Conservation (phyloP, 2,797 vertebrate species). For the Eidolon dupreanum region DNA sequence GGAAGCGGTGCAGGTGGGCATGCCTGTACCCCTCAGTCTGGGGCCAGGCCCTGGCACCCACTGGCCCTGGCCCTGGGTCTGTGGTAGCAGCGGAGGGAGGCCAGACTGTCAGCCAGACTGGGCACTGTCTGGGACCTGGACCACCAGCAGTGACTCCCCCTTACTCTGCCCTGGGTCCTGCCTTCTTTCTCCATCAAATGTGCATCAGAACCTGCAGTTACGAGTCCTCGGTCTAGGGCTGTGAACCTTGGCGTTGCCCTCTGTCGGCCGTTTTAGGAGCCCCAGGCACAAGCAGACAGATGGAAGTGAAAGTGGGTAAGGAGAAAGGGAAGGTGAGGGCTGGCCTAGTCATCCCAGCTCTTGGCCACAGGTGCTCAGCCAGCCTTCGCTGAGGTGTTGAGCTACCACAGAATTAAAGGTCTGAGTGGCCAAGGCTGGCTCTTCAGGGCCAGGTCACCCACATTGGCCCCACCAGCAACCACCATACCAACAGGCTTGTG, state of each 20-base stretch:
- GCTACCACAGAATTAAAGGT: not conserved
- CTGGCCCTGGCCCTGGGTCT: too few relatives aligned
- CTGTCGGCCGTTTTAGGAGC: not conserved
- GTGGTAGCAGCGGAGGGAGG: not conserved
- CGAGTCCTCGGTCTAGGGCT: not conserved
- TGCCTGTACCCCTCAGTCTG: not conserved
- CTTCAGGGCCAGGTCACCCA: not conserved
- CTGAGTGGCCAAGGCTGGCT: not conserved
- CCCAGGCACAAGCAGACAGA: not conserved
- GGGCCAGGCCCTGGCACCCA: not conserved
- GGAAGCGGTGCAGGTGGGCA: too few relatives aligned
- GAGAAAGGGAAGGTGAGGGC: not conserved
- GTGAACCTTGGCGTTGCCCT: not conserved
- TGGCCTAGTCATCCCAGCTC: not conserved
- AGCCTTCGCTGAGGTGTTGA: not conserved
- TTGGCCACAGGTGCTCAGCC: not conserved
- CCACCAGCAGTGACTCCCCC: not conserved
- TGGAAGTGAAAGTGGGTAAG: constrained; percentile 30
- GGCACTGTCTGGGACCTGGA: not conserved
- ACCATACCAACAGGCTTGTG: not conserved
- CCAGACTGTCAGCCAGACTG: not conserved
- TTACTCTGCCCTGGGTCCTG: not conserved
- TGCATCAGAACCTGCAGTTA: not conserved
- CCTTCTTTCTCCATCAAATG: not conserved
- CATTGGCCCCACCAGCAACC: not conserved